Base-by-base conservation (phyloP, 2,113 vertebrate species). In the Morone saxatilis region DNA sequence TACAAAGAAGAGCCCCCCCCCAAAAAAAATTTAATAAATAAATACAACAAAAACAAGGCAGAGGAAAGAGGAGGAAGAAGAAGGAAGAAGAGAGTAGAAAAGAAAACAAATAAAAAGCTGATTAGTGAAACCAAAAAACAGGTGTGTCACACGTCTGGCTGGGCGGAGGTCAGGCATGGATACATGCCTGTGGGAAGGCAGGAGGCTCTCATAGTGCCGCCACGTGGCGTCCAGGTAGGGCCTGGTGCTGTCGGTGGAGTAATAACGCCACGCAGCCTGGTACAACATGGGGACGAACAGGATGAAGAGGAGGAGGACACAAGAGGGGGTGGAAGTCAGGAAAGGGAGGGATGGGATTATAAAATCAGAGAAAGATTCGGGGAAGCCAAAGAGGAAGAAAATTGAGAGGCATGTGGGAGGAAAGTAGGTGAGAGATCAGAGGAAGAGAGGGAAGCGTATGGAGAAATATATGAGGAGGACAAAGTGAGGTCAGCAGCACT, bases 251-350 rank as follows among this genome's bases (percentile, higher is more conserved):
- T 97, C 93, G 0, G 96, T 96, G 94, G 96, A 96, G 95, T 93
- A 95, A 94, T 95, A 96, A 92, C 95, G 94, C 96, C 96, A 96
- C 88, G 95, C 94, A 93, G 96, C 93, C 97, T 96, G 94, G 95
- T 93, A 68, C 91, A 83, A 80, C 92, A 86, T 93, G 94, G 90
- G 94, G 93, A 86, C 80, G 87, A 93, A 89, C 89, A 92, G 93
- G 90, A 83, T 71, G 77, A 68, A 69, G 81, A 71, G 63, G 78
- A 71, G 45, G 54, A 72, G 43, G 22, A 65, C 48, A 47, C 40
- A 54, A 31, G 38, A 38, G 16, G 59, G 45, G 63, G 65, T 38
- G 47, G 53, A 67, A 38, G 59, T 41, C 40, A 75, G 36, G 71
- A 62, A 7, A 63, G 22, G 50, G 53, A n/a, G 77, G 54, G n/a